Conservation (phyloP, 2,797 vertebrate genomes). For the Manis crassicaudata region DNA sequence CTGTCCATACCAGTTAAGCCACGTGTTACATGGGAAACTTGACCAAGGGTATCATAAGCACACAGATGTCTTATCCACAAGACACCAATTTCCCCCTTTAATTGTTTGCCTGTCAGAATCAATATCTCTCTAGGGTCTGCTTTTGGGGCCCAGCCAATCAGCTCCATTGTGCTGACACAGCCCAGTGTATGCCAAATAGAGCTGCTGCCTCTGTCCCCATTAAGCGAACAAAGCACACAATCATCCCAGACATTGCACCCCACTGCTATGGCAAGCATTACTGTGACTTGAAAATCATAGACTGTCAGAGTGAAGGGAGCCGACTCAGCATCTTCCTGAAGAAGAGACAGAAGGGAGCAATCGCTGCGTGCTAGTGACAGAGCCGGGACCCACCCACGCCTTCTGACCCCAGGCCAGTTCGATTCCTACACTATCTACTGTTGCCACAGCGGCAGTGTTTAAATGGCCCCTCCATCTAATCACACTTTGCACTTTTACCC, state of each 20-base stretch:
- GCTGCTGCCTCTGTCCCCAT: constrained; percentile 19
- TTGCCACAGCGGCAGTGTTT: neutral
- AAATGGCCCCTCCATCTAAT: neutral
- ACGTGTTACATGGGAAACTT: neutral
- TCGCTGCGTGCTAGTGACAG: neutral
- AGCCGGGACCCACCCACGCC: neutral
- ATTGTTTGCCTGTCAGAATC: constrained; percentile 77
- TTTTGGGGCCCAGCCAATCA: constrained; percentile 44
- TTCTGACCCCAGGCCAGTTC: neutral
- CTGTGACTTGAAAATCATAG: constrained; percentile 59
- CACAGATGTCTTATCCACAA: constrained; percentile 40
- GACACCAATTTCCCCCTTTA: constrained; percentile 41
- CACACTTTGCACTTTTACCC: neutral
- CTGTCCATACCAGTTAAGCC: constrained; percentile 10
- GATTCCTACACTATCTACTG: neutral
- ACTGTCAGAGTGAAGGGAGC: neutral
- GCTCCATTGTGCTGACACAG: constrained; percentile 30
- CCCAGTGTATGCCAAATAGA: constrained; percentile 52
- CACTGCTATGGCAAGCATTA: neutral
- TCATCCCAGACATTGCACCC: constrained; percentile 44
- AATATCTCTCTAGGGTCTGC: constrained; percentile 66
- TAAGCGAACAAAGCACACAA: constrained; percentile 64
- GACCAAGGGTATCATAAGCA: constrained; percentile 11
- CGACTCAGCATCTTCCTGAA: neutral
- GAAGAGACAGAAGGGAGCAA: neutral